Evolutionary conservation across 2,113 vertebrate species (phyloP).

Genomic region (Rostratula benghalensis): DNA sequence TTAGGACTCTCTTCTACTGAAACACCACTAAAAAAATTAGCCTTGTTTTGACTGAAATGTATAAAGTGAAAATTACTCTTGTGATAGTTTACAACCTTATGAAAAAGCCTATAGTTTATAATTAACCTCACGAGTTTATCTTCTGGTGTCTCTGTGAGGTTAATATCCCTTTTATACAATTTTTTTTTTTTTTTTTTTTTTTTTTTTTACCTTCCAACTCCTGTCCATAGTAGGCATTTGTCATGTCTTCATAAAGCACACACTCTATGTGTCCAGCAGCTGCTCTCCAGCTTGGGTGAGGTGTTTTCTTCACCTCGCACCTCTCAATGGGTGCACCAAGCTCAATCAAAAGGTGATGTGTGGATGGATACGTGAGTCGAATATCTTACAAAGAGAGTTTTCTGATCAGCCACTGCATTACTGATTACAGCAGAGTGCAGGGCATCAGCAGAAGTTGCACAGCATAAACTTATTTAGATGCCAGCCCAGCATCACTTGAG

Average conservation of each 20-base stretch:
- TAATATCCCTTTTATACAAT: background rate
- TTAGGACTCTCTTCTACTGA: background rate
- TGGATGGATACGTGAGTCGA: background rate
- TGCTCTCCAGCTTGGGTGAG: background rate
- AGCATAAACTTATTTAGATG: constrained; percentile 46
- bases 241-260: background rate
- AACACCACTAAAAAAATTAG: background rate
- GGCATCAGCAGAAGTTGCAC: background rate
- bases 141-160: background rate
- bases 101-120: background rate
- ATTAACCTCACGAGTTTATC: background rate
- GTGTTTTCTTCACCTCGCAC: background rate
- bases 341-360: background rate
- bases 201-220: too few species aligned
- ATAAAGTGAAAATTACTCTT: background rate
- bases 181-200: background rate
- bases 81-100: background rate
- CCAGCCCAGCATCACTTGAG: background rate
- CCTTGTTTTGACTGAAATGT: background rate
- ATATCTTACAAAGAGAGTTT: background rate
- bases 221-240: background rate
- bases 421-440: background rate
- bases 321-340: background rate
- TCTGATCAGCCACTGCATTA: background rate
- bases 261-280: background rate